These are phyloP conservation scores for Ochotona curzoniae DNA, from an alignment of 2,113 vertebrate species.

Conservation along the genomic window DNA sequence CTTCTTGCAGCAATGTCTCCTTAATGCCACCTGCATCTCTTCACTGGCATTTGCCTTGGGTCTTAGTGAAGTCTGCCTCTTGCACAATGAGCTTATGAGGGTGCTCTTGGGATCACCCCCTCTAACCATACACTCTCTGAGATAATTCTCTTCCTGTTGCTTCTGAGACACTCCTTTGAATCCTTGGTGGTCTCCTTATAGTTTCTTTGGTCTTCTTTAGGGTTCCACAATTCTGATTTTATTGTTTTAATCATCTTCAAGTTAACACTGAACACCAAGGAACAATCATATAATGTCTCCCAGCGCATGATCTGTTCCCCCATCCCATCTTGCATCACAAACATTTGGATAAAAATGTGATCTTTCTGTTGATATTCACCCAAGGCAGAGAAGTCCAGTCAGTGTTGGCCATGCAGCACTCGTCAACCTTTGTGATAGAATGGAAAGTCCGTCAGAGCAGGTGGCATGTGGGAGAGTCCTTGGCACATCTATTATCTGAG, in stretches of 20 bases:
- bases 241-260: background rate
- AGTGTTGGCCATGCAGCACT: background rate
- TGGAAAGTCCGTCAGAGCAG: background rate
- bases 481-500: background rate
- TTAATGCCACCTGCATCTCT: background rate
- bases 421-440: background rate
- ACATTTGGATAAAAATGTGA: background rate
- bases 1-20: background rate
- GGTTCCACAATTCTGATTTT: background rate
- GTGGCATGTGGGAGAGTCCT: background rate
- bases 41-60: background rate
- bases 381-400: background rate
- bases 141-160: background rate
- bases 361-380: background rate
- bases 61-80: background rate
- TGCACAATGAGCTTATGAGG: background rate
- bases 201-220: background rate
- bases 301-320: background rate
- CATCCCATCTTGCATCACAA: too few relatives aligned
- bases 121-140: accelerated
- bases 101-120: too few relatives aligned
- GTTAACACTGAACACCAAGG: too few relatives aligned
- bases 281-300: too few relatives aligned
- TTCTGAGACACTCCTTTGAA: background rate
- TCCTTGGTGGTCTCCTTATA: background rate